Evolutionary conservation across 2,797 vertebrate genomes (phyloP).

Genomic region (Ctenochaetus hawaiiensis): DNA sequence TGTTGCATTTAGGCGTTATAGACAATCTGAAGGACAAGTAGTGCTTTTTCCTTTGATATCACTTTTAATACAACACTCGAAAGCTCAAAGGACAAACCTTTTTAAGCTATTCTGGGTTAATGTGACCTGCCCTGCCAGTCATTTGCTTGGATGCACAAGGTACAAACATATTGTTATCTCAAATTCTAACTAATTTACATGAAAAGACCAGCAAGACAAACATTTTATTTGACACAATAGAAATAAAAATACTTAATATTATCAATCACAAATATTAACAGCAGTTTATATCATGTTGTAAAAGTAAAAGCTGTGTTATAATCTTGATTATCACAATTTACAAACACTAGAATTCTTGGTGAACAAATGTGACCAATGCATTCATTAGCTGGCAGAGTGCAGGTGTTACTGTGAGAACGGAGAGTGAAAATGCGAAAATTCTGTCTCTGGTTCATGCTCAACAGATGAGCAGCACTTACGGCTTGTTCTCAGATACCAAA

Average conservation of each 20-base stretch:
- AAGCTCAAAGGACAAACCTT: conserved; percentile 2
- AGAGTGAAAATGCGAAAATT: conserved; percentile 24
- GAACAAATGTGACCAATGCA: not conserved
- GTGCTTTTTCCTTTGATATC: not conserved
- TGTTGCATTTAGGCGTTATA: not conserved
- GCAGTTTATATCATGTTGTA: not conserved
- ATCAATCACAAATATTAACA: not conserved
- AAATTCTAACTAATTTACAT: conserved; percentile 16
- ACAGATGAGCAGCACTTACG: not conserved
- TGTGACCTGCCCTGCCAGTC: conserved; percentile 42
- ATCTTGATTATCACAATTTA: not conserved
- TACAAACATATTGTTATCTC: conserved; percentile 26
- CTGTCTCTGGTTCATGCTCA: not conserved
- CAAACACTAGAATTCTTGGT: not conserved
- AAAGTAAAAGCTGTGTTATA: not conserved
- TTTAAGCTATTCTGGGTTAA: conserved; percentile 30
- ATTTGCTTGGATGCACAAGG: conserved; percentile 8
- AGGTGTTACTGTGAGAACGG: conserved; percentile 27
- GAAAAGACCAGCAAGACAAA: not conserved
- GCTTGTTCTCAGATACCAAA: not conserved
- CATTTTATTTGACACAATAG: conserved; percentile 10
- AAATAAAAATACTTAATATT: not conserved
- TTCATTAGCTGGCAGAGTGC: not conserved
- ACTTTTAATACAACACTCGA: conserved; percentile 7
- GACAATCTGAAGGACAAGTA: not conserved